Evolutionary conservation across 2,797 vertebrate species (phyloP).

Genomic region (Lacerta agilis): DNA sequence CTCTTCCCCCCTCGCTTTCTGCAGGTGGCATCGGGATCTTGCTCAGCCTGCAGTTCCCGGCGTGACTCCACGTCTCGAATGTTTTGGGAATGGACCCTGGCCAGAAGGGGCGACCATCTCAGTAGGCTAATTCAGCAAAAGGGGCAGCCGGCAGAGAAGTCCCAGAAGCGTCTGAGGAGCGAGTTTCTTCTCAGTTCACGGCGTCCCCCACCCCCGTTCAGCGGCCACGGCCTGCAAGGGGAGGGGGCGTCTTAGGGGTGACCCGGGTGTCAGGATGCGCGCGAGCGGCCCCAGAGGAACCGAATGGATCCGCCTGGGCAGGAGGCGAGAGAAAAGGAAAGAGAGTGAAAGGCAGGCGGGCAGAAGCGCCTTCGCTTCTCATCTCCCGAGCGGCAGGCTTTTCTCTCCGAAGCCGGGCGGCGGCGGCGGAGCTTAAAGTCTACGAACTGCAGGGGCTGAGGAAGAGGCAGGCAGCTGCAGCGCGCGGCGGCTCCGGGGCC

Average conservation of each 20-base stretch:
- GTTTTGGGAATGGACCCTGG: conserved; percentile 18
- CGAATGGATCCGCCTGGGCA: no score
- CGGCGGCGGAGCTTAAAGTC: neutral
- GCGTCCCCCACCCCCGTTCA: neutral
- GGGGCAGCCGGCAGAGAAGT: neutral
- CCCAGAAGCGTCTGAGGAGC: no score
- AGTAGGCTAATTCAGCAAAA: neutral
- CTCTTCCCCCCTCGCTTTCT: neutral
- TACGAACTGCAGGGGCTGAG: neutral
- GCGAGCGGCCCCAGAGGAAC: neutral
- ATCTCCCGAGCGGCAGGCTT: neutral
- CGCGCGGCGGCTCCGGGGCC: no score
- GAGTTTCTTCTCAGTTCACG: neutral
- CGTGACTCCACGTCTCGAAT: conserved; percentile 2
- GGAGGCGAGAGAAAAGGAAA: neutral
- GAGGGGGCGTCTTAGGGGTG: neutral
- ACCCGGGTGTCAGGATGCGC: neutral
- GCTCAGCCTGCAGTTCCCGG: conserved; percentile 12
- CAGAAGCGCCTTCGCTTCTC: neutral
- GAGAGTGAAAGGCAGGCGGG: neutral
- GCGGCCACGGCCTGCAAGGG: neutral
- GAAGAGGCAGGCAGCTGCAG: neutral
- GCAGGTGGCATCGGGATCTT: neutral
- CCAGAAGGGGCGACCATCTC: neutral
- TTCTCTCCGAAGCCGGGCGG: neutral